phyloP scores from a whole-genome alignment of 2,888 invertebrate genomes.

The Quadriops clusia region DNA sequence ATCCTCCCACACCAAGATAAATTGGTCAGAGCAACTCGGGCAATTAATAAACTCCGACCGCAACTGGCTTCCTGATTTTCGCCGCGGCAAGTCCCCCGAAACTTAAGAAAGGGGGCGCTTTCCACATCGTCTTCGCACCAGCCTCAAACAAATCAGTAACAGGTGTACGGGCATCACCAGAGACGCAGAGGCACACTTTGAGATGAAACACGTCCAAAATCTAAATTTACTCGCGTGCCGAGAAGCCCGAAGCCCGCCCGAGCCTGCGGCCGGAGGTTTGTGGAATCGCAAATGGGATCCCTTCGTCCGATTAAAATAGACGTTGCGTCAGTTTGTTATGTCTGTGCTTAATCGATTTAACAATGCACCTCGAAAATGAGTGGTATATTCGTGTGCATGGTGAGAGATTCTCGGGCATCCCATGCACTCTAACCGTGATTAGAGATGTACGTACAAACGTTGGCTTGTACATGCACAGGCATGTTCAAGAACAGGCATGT shows the following conservation, averaged over 20 bases:
- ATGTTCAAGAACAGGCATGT: too few species aligned
- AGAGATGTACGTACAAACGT: too few species aligned
- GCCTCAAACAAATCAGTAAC: constrained; percentile 13
- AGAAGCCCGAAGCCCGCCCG: constrained; percentile 13
- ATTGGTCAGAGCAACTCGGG: too few species aligned
- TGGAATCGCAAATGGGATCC: constrained; percentile 6
- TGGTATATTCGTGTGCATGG: too few species aligned
- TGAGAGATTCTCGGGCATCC: too few species aligned
- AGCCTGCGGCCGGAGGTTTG: constrained; percentile 4
- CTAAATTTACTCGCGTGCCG: constrained; percentile 20
- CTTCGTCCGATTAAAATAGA: constrained; percentile 23
- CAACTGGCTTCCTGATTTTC: neutral
- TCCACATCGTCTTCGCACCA: neutral
- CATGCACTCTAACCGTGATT: too few species aligned
- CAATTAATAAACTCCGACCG: neutral
- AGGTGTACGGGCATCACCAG: constrained; percentile 16
- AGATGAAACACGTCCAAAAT: constrained; percentile 15
- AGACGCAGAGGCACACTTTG: constrained; percentile 8
- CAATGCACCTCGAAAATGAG: constrained; percentile 15
- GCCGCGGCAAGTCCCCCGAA: constrained; percentile 2
- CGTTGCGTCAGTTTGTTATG: constrained; percentile 29
- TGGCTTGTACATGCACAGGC: too few species aligned
- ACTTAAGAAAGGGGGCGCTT: constrained; percentile 1
- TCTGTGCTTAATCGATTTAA: constrained; percentile 23
- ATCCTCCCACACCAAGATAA: too few species aligned